These are phyloP conservation scores for Sinohyriopsis cumingii DNA, from an alignment of 2,888 invertebrate genomes.

Conservation along the genomic window DNA sequence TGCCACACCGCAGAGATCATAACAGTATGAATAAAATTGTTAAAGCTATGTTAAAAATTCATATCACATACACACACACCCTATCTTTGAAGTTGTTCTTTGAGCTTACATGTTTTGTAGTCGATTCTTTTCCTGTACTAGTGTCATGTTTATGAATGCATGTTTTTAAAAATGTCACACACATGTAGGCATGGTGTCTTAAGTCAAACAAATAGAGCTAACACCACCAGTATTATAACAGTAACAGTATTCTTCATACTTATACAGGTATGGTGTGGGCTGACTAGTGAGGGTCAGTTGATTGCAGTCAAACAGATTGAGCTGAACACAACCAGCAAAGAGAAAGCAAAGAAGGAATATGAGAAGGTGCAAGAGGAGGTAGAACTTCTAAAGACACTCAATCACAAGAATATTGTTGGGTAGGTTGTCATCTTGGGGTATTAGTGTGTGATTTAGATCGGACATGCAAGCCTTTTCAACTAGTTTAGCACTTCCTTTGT, in stretches of 20 bases:
- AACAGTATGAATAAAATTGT: no score
- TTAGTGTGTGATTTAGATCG: neutral
- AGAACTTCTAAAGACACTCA: conserved; percentile 69
- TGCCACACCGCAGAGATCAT: no score
- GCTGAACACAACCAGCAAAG: conserved; percentile 65
- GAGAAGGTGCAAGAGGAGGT: conserved; percentile 72
- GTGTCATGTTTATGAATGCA: no score
- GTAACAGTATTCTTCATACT: neutral
- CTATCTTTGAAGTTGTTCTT: no score
- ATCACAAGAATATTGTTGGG: conserved; percentile 72
- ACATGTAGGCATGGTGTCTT: conserved; percentile 42
- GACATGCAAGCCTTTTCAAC: neutral
- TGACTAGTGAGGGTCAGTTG: conserved; percentile 69
- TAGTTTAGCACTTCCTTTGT: no score
- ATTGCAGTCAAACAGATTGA: conserved; percentile 73
- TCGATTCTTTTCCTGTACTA: no score
- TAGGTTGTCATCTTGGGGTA: conserved; percentile 34
- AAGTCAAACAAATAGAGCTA: neutral
- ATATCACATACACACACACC: no score
- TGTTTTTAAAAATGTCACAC: no score
- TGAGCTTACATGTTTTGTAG: no score
- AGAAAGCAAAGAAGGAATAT: conserved; percentile 68
- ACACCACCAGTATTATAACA: neutral
- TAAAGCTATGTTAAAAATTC: no score
- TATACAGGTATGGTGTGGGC: conserved; percentile 70